phyloP scores from a whole-genome alignment of 2,797 vertebrate species.

The Scolopax rusticola region DNA sequence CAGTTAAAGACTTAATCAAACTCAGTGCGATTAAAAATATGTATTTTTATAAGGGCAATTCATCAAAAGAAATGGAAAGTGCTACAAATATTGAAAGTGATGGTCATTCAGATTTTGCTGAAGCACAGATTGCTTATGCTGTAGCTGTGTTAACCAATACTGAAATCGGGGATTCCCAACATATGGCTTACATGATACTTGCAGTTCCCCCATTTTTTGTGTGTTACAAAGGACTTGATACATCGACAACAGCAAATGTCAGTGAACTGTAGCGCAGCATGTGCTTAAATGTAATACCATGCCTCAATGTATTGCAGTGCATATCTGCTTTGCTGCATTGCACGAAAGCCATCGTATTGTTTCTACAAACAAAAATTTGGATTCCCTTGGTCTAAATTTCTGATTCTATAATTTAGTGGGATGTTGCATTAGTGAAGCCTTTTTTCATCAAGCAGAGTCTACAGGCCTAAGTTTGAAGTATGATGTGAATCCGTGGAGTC shows the following conservation, averaged over 20 bases:
- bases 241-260: background rate
- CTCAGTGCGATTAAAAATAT: background rate
- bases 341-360: background rate
- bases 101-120: background rate
- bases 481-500: background rate
- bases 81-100: background rate
- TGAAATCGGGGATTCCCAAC: background rate
- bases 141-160: background rate
- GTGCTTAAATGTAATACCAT: background rate
- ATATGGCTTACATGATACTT: background rate
- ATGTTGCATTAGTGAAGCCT: background rate
- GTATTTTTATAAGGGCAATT: constrained; percentile 6
- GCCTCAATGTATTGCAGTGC: background rate
- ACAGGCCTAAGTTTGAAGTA: background rate
- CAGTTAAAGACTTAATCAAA: constrained; percentile 41
- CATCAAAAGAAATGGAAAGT: constrained; percentile 9
- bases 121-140: background rate
- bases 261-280: fast-evolving
- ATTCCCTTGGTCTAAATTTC: background rate
- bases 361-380: background rate
- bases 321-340: background rate
- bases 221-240: background rate
- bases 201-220: background rate
- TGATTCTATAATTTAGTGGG: background rate
- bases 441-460: background rate